A percentile compares a stretch with the other conserved stretches of the same genome.
These are phyloP conservation scores for Poeciliopsis turneri DNA, from an alignment of 2,797 vertebrate species.

Conservation along the genomic window DNA sequence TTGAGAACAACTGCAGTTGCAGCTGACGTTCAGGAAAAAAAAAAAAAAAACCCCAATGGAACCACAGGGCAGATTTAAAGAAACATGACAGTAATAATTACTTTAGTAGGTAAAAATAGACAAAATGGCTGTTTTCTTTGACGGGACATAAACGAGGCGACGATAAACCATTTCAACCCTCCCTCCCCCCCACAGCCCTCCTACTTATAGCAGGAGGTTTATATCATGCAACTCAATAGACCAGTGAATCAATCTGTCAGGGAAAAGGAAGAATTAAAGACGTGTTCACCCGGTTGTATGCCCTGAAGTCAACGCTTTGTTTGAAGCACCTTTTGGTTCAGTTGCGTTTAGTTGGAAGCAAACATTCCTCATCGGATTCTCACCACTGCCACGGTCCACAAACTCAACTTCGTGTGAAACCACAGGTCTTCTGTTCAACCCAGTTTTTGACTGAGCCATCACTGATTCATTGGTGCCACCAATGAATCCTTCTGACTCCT, in stretches of 20 bases:
- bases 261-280: background rate
- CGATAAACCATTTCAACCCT: background rate
- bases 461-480: background rate
- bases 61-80: background rate
- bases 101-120: background rate
- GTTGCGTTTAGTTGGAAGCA: background rate
- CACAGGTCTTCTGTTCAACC: background rate
- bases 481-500: background rate
- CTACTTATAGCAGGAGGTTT: background rate
- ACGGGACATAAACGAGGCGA: background rate
- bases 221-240: background rate
- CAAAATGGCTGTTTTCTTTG: background rate
- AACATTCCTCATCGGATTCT: background rate
- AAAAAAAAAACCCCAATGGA: background rate
- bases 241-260: background rate
- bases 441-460: background rate
- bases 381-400: background rate
- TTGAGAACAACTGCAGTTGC: background rate
- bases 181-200: too few relatives aligned
- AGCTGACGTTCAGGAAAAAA: background rate
- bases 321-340: background rate
- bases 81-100: constrained; percentile 1
- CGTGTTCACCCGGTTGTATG: background rate
- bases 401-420: background rate
- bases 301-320: background rate